Percentiles rank a stretch among this genome's conserved stretches.
Evolutionary conservation across 2,888 invertebrate genomes (phyloP).

Genomic region (Crioceris asparagi): DNA sequence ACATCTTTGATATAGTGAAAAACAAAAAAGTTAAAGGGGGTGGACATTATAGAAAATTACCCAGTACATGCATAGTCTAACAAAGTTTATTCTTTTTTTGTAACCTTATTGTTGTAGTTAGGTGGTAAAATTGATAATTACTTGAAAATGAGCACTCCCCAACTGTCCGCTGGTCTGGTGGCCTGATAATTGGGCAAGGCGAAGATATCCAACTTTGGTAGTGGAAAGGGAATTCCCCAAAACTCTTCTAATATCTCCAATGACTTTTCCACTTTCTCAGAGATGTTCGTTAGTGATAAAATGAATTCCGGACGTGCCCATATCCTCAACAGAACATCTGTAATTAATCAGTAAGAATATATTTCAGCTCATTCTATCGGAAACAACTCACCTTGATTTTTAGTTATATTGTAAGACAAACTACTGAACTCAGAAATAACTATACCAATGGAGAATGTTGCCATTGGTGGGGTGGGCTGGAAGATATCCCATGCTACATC

Average conservation of each 20-base stretch:
- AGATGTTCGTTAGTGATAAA: constrained; percentile 45
- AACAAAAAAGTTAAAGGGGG: too few relatives aligned
- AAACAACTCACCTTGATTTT: constrained; percentile 18
- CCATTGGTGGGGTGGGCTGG: constrained; percentile 60
- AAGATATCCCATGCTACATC: constrained; percentile 59
- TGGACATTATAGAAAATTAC: too few relatives aligned
- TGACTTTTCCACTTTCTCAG: constrained; percentile 47
- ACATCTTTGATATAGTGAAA: too few relatives aligned
- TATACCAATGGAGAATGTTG: constrained; percentile 64
- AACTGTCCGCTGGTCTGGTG: constrained; percentile 63
- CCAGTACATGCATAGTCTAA: too few relatives aligned
- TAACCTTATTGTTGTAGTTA: too few relatives aligned
- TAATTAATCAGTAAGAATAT: constrained; percentile 10
- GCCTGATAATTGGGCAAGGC: constrained; percentile 62
- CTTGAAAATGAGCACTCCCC: constrained; percentile 73
- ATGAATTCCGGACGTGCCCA: constrained; percentile 56
- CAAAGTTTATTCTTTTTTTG: too few relatives aligned
- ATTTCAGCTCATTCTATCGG: neutral
- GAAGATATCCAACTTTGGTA: constrained; percentile 59
- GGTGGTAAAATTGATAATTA: constrained; percentile 38
- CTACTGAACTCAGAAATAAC: constrained; percentile 53
- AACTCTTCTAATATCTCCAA: constrained; percentile 50
- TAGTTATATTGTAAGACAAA: constrained; percentile 22
- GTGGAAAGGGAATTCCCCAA: constrained; percentile 54
- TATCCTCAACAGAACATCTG: constrained; percentile 43